Base-by-base conservation (phyloP, 2,888 invertebrate genomes). In the Patella pellucida region DNA sequence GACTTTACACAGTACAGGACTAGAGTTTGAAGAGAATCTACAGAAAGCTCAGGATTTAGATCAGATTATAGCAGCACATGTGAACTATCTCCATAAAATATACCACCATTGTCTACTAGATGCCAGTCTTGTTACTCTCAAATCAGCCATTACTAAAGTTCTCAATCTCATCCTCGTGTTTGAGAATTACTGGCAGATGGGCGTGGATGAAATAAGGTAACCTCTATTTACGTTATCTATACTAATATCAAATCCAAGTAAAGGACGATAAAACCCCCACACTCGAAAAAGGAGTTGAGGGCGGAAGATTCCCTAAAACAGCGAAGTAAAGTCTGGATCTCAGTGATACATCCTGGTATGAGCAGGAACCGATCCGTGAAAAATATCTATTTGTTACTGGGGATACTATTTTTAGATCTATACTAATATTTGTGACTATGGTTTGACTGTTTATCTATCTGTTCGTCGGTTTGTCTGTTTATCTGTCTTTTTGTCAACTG, bases 61-160 rank as follows among this genome's bases (percentile, higher is more conserved):
- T 62, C 83, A 88, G 79, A 84, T 90, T 11, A 88, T 90, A 2
- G 78, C 79, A 4, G 79, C 84, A 9, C 90, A 90, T 79, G 82
- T 81, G 27, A 75, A 73, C 52, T 90, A 90, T 76, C 83, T 90
- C 15, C 77, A 80, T 50, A 85, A 83, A 41, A 85, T 90, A 31
- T 86, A 89, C 72, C 86, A 89, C 77, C 83, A 89, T 19, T 90
- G 90, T 79, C 82, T 91, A 2, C 86, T 90, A 11, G 89, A 90
- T 78, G 81, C 80, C 16, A 86, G 84, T 72, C 86, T 88, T 62
- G 70, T 81, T 15, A 81, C 88, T 71, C 81, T 90, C 16, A 88
- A 86, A 70, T 87, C 86, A 27, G 85, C 89, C 2, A 84, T 90
- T 31, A 81, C 85, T 73, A 86, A 85, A 68, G 86, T 91, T n/a